Percentiles rank a stretch among this genome's conserved stretches.
Conservation (phyloP, 2,797 vertebrate species). For the Melanotaenia trifasciata region DNA sequence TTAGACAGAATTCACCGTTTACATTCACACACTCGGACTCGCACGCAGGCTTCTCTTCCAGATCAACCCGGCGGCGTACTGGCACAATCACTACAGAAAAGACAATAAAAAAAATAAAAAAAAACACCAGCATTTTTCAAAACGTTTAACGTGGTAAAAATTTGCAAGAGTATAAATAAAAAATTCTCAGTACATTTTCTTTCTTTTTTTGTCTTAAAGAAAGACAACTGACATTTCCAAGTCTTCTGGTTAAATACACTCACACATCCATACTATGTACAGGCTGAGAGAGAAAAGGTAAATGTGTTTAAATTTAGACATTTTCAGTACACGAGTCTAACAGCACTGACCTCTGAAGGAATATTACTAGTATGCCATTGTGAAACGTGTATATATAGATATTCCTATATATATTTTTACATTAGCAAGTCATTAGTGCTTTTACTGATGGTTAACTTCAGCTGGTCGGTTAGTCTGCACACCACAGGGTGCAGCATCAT, state of each 20-base stretch:
- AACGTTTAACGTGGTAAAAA: slow-evolving; percentile 70
- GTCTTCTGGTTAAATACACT: slow-evolving; percentile 64
- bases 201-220: slow-evolving; percentile 37
- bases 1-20: slow-evolving; percentile 53
- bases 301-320: slow-evolving; percentile 40
- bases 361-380: slow-evolving; percentile 56
- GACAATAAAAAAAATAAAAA: slow-evolving; percentile 44
- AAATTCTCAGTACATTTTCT: slow-evolving; percentile 33
- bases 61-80: slow-evolving; percentile 36
- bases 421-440: slow-evolving; percentile 40
- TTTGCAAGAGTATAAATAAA: slow-evolving; percentile 66
- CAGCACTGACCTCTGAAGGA: slow-evolving; percentile 57
- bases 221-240: slow-evolving; percentile 65
- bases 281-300: slow-evolving; percentile 69
- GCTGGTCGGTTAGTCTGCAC: slow-evolving; percentile 45
- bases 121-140: slow-evolving; percentile 49
- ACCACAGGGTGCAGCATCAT: slow-evolving; percentile 51
- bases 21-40: slow-evolving; percentile 49
- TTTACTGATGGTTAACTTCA: slow-evolving; percentile 27
- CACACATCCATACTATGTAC: slow-evolving; percentile 60
- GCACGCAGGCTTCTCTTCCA: slow-evolving; percentile 31
- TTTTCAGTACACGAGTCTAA: slow-evolving; percentile 43
- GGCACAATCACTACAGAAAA: slow-evolving; percentile 65
- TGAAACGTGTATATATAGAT: slow-evolving; percentile 62
- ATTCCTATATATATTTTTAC: slow-evolving; percentile 49